Evolutionary conservation across 2,113 vertebrate species (phyloP).

Genomic region (Phycodurus eques): DNA sequence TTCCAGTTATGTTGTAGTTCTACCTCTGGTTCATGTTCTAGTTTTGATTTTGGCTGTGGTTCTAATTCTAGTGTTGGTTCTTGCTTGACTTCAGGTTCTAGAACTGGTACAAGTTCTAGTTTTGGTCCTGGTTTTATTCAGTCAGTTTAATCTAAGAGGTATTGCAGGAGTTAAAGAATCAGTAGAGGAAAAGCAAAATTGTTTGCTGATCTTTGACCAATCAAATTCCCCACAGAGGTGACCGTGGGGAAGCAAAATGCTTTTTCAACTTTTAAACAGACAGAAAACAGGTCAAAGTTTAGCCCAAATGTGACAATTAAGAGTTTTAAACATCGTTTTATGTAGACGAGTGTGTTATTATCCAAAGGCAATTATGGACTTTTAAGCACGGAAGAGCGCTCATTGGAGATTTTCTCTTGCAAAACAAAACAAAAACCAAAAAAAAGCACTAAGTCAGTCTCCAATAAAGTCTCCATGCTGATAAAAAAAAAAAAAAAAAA

Average conservation of each 20-base stretch:
- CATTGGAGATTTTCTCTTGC: neutral
- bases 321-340: neutral
- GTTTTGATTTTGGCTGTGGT: neutral
- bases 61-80: neutral
- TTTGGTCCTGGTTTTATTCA: neutral
- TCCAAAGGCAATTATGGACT: conserved; percentile 18
- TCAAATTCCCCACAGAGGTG: neutral
- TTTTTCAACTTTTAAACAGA: neutral
- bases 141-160: neutral
- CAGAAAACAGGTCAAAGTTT: neutral
- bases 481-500: conserved; percentile 14
- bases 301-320: neutral
- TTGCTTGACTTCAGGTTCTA: neutral
- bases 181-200: neutral
- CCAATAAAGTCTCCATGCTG: conserved; percentile 16
- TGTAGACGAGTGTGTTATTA: neutral
- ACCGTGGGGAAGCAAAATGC: neutral
- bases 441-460: too few species aligned
- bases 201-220: neutral
- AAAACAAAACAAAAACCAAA: neutral
- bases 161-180: neutral
- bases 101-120: neutral
- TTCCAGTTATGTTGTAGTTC: neutral
- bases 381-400: neutral
- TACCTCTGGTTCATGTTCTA: neutral